Evolutionary conservation across 1,140 invertebrate species (phyloP).

Genomic region (Fragariocoptes setiger): DNA sequence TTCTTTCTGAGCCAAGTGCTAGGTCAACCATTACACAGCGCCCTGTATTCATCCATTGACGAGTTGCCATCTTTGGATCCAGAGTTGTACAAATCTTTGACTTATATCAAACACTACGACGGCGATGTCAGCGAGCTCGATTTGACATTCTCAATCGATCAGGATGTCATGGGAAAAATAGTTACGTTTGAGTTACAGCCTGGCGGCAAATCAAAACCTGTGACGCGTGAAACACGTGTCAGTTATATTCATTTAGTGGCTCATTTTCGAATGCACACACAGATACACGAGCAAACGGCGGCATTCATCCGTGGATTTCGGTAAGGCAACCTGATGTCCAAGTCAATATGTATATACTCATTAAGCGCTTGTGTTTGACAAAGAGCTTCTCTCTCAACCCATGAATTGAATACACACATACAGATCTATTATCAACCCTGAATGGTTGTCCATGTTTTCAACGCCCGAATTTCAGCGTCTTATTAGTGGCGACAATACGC

Average conservation of each 20-base stretch:
- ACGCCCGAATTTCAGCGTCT: conserved; percentile 68
- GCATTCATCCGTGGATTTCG: conserved; percentile 88
- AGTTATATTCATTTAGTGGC: conserved; percentile 95
- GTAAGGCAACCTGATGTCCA: no score
- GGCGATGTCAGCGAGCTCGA: conserved; percentile 76
- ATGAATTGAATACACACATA: no score
- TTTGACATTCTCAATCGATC: conserved; percentile 81
- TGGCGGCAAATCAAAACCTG: conserved; percentile 59
- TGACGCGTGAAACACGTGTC: conserved; percentile 79
- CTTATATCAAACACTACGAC: conserved; percentile 78
- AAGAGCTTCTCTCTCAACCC: no score
- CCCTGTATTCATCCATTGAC: conserved; percentile 76
- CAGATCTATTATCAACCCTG: conserved; percentile 63
- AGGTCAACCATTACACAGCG: conserved; percentile 53
- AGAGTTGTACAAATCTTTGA: conserved; percentile 78
- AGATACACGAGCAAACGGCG: conserved; percentile 78
- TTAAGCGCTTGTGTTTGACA: no score
- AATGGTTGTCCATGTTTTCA: conserved; percentile 83
- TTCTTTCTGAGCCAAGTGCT: conserved; percentile 91
- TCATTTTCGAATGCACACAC: conserved; percentile 82
- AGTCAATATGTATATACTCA: no score
- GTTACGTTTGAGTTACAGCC: conserved; percentile 65
- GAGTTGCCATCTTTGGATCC: conserved; percentile 83
- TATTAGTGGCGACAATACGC: conserved; percentile 63
- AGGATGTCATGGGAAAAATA: conserved; percentile 68